phyloP scores from a whole-genome alignment of 2,113 vertebrate species.

The Ctenodactylus gundi region DNA sequence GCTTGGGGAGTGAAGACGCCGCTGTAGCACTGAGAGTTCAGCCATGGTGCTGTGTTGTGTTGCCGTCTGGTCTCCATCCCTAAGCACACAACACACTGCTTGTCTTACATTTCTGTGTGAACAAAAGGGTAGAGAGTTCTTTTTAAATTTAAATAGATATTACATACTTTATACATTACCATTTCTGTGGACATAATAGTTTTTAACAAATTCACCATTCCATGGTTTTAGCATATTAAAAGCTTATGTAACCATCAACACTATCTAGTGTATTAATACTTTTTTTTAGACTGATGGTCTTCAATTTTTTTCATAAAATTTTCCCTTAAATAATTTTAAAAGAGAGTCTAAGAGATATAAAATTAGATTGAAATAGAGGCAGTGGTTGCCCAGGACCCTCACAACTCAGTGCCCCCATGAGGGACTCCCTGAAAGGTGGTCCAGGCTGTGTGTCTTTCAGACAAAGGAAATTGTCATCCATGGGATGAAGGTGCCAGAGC shows the following conservation, averaged over 20 bases:
- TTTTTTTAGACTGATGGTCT: neutral
- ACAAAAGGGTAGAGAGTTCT: neutral
- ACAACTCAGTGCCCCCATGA: neutral
- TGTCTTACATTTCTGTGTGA: neutral
- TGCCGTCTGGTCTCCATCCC: neutral
- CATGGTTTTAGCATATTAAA: neutral
- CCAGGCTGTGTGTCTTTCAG: neutral
- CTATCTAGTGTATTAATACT: neutral
- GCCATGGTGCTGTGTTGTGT: too few species aligned
- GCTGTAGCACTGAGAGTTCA: too few species aligned
- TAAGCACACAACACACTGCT: neutral
- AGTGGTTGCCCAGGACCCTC: neutral
- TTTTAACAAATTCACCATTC: neutral
- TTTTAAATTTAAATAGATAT: neutral
- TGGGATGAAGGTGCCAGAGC: neutral
- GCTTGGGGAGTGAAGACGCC: rapidly evolving
- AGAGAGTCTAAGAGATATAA: neutral
- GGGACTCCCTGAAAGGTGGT: neutral
- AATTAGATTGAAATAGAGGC: neutral
- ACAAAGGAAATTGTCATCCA: neutral
- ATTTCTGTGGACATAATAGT: neutral
- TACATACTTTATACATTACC: neutral
- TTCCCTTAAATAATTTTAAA: conserved; percentile 6
- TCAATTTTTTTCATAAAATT: neutral
- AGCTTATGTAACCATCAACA: neutral